These are phyloP conservation scores for Spodoptera exigua DNA, from an alignment of 2,888 invertebrate species.

Conservation along the genomic window DNA sequence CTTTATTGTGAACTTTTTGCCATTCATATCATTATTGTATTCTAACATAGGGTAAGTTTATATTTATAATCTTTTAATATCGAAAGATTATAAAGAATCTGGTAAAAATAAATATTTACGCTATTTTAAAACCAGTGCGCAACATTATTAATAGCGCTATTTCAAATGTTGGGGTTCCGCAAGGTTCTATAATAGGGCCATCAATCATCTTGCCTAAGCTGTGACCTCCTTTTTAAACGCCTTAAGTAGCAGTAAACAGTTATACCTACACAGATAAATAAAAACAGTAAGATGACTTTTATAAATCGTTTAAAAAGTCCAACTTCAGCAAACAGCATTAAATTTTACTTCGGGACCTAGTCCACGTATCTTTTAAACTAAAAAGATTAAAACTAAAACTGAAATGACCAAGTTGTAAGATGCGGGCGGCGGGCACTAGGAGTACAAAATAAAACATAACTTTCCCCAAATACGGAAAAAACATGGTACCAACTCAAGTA, in stretches of 20 bases:
- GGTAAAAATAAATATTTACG: no score
- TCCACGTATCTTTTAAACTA: conserved; percentile 8
- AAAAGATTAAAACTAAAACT: conserved; percentile 14
- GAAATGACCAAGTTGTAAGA: conserved; percentile 21
- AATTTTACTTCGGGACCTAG: not conserved
- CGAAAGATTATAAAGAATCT: no score
- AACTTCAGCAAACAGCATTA: conserved; percentile 2
- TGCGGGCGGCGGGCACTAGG: conserved; percentile 16
- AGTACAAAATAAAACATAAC: conserved; percentile 36
- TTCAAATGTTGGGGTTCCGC: not conserved
- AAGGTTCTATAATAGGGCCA: not conserved
- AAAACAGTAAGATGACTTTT: not conserved
- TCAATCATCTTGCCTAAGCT: not conserved
- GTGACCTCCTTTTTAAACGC: not conserved
- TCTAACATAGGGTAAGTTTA: not conserved
- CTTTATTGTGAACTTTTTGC: no score
- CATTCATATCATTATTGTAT: no score
- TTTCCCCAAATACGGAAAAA: conserved; percentile 40
- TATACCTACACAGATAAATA: not conserved
- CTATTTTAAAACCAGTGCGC: no score
- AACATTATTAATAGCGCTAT: not conserved
- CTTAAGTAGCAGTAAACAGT: not conserved
- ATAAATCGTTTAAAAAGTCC: no score
- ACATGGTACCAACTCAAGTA: conserved; percentile 35
- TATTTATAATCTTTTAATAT: no score